A percentile compares a stretch with the other conserved stretches of the same genome.
Evolutionary conservation across 2,888 invertebrate species (phyloP).

Genomic region (Eulithis testata): DNA sequence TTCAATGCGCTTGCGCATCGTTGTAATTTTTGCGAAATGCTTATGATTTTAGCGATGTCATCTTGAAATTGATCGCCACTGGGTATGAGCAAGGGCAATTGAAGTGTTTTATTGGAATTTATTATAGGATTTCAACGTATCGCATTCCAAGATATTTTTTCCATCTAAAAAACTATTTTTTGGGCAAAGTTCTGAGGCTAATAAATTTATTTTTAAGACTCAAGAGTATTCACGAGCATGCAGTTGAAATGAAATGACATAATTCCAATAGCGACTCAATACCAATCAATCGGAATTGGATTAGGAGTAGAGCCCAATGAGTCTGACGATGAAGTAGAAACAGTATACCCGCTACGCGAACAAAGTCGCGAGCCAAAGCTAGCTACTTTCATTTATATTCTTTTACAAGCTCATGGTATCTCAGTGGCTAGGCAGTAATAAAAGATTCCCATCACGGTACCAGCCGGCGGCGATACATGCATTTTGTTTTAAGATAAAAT

Average conservation of each 20-base stretch:
- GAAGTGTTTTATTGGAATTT: constrained; percentile 14
- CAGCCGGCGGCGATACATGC: constrained; percentile 54
- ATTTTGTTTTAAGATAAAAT: constrained; percentile 60
- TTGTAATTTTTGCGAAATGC: constrained; percentile 30
- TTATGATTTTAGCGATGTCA: constrained; percentile 42
- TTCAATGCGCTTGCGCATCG: constrained; percentile 50
- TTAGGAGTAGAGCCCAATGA: too few species aligned
- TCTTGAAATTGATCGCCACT: constrained; percentile 35
- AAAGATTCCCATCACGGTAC: constrained; percentile 33
- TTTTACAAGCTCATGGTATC: constrained; percentile 7
- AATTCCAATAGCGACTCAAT: too few species aligned
- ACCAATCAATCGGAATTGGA: too few species aligned
- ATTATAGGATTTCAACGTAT: not conserved
- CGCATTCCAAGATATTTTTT: not conserved
- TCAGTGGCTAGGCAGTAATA: constrained; percentile 25
- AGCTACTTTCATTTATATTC: not conserved
- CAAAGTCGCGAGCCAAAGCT: not conserved
- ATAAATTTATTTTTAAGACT: not conserved
- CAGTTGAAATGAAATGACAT: too few species aligned
- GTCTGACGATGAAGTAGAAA: too few species aligned
- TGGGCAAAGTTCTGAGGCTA: not conserved
- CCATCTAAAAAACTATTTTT: too few species aligned
- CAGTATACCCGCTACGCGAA: not conserved
- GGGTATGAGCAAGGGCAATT: not conserved
- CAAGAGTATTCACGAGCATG: too few species aligned